Percentiles rank a stretch among this genome's conserved stretches.
These are phyloP conservation scores for Macrotrachela quadricornifera DNA, from an alignment of 1,140 invertebrate genomes.

Conservation along the genomic window DNA sequence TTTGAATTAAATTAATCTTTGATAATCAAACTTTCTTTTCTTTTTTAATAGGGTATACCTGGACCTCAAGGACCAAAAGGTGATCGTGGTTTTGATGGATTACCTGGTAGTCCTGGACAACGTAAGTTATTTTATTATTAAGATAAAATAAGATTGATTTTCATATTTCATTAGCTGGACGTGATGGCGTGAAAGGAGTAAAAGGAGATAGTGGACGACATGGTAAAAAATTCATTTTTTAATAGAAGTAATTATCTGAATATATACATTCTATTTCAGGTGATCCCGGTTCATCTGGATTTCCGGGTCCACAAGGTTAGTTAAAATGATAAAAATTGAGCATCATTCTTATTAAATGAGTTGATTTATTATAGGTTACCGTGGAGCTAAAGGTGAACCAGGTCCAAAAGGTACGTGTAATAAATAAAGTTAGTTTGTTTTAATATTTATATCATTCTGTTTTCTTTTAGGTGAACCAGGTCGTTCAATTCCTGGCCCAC, in stretches of 20 bases:
- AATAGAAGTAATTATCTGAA: too few relatives aligned
- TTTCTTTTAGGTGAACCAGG: too few relatives aligned
- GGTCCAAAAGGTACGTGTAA: slow-evolving; percentile 12
- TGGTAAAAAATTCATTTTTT: slow-evolving; percentile 24
- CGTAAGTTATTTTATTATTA: neutral
- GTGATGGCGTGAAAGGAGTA: slow-evolving; percentile 6
- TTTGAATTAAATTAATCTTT: neutral
- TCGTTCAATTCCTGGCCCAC: too few relatives aligned
- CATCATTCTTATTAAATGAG: too few relatives aligned
- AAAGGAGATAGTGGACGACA: slow-evolving; percentile 34
- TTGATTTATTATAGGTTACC: neutral
- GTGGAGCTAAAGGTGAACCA: slow-evolving; percentile 9
- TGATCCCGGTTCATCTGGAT: neutral
- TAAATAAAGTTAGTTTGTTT: too few relatives aligned
- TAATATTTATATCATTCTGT: too few relatives aligned
- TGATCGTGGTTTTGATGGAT: slow-evolving; percentile 5
- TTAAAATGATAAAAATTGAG: too few relatives aligned
- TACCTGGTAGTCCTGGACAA: slow-evolving; percentile 8
- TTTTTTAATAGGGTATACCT: too few relatives aligned
- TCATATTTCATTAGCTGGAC: slow-evolving; percentile 10
- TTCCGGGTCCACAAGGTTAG: slow-evolving; percentile 7
- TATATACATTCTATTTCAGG: too few relatives aligned
- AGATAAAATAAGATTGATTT: neutral
- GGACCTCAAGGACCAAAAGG: neutral
- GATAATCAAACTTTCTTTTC: too few relatives aligned